Conservation (phyloP, 2,113 vertebrate species). For the Grallaria varia region DNA sequence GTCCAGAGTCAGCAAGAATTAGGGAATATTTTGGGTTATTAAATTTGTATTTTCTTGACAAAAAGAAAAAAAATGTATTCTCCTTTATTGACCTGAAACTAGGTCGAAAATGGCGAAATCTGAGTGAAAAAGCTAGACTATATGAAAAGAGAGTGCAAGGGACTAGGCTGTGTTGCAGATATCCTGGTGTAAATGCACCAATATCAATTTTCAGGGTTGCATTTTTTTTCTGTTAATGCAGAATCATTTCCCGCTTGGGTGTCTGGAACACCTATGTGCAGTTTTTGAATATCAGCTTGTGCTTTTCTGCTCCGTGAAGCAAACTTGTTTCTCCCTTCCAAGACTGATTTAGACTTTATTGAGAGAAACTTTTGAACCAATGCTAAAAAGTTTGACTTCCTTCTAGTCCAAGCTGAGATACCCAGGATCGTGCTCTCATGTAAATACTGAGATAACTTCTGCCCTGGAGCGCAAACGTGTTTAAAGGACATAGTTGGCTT, state of each 20-base stretch:
- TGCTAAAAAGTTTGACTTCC: neutral
- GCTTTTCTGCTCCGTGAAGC: neutral
- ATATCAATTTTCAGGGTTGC: neutral
- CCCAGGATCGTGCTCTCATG: neutral
- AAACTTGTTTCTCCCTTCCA: constrained; percentile 13
- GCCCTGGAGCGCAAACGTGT: neutral
- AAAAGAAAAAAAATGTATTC: neutral
- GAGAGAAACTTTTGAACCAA: constrained; percentile 29
- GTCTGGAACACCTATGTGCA: neutral
- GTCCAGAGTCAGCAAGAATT: neutral
- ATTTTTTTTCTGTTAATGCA: neutral
- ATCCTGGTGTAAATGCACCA: neutral
- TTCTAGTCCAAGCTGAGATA: neutral
- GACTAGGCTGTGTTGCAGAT: neutral
- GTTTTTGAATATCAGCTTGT: constrained; percentile 10
- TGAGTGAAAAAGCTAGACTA: neutral
- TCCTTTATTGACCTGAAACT: neutral
- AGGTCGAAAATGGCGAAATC: neutral
- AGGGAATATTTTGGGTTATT: neutral
- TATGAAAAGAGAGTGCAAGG: neutral
- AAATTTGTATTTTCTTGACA: neutral
- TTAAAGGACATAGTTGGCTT: neutral
- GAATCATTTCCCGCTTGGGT: constrained; percentile 31
- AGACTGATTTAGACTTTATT: constrained; percentile 36
- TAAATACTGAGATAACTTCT: neutral